Percentiles rank a stretch among this genome's conserved stretches.
These are phyloP conservation scores for Nowickia ferox DNA, from an alignment of 2,888 invertebrate genomes.

Conservation along the genomic window DNA sequence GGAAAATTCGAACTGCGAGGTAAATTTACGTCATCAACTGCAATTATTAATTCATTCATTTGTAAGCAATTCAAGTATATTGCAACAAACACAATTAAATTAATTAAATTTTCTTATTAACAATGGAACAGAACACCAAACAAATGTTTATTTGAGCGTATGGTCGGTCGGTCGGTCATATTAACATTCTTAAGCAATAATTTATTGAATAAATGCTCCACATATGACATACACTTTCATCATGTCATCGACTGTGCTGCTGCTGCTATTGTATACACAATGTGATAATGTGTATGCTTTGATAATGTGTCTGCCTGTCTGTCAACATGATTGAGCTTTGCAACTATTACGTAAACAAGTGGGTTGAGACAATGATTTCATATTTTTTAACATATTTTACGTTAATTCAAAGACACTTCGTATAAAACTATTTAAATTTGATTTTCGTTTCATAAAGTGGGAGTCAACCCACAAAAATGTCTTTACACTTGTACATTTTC, in stretches of 20 bases:
- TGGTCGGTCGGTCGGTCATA: slow-evolving; percentile 33
- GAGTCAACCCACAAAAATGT: neutral
- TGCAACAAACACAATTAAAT: neutral
- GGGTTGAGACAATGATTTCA: neutral
- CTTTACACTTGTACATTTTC: no score
- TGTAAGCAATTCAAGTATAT: slow-evolving; percentile 8
- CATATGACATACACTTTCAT: slow-evolving; percentile 8
- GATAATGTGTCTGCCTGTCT: neutral
- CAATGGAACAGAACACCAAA: neutral
- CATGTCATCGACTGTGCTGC: neutral
- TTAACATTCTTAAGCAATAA: neutral
- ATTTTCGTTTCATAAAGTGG: neutral
- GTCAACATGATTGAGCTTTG: neutral
- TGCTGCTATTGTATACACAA: neutral
- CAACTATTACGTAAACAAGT: neutral
- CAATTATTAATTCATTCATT: slow-evolving; percentile 41
- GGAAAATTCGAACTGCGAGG: neutral
- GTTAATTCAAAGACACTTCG: neutral
- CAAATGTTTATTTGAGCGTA: slow-evolving; percentile 13
- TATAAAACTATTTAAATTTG: no score
- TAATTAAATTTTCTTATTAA: neutral
- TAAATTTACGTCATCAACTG: slow-evolving; percentile 35
- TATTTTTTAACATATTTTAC: neutral
- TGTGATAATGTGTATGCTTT: neutral
- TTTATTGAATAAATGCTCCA: slow-evolving; percentile 16